phyloP scores from a whole-genome alignment of 2,113 vertebrate genomes.

The Cyphomyrus plagiostoma region DNA sequence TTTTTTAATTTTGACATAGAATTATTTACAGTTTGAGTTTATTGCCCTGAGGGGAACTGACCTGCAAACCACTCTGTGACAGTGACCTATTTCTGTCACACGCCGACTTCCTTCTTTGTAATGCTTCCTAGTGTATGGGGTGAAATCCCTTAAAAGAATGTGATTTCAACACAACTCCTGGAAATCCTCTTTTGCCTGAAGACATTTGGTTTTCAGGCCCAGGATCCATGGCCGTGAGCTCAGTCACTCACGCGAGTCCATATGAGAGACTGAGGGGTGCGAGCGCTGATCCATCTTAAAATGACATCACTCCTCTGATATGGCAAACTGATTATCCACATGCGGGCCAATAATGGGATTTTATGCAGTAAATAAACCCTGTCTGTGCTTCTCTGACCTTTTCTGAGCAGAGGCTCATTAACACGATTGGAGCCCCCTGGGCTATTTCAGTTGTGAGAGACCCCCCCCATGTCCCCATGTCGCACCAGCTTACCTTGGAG shows the following conservation, averaged over 20 bases:
- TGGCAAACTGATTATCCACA: not conserved
- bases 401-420: not conserved
- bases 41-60: not conserved
- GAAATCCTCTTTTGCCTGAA: not conserved
- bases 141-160: not conserved
- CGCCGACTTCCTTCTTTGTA: not conserved
- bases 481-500: slow-evolving; percentile 51
- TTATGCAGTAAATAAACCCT: not conserved
- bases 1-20: not conserved
- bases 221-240: not conserved
- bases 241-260: not conserved
- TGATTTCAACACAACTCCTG: not conserved
- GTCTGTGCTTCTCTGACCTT: not conserved
- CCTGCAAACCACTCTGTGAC: not conserved
- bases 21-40: not conserved
- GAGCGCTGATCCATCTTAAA: not conserved
- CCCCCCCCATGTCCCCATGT: too few relatives aligned
- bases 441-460: not conserved
- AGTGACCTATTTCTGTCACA: not conserved
- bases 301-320: not conserved
- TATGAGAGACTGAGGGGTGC: not conserved
- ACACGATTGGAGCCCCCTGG: not conserved
- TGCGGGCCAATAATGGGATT: not conserved
- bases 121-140: not conserved
- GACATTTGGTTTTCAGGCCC: not conserved